These are phyloP conservation scores for Nymphalis io DNA, from an alignment of 1,140 invertebrate genomes.

Conservation along the genomic window DNA sequence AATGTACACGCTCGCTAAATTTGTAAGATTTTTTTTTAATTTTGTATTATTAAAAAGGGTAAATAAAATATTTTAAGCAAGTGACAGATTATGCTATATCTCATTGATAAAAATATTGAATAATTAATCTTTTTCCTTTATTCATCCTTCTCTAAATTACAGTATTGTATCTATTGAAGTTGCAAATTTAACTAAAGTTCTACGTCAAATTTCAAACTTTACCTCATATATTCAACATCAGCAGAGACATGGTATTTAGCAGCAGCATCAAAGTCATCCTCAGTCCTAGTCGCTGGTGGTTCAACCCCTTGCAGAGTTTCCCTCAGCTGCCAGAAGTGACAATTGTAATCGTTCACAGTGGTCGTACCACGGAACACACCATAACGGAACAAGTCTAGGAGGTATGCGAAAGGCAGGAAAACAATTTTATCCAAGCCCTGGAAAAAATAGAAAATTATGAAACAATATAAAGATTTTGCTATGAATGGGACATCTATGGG, in stretches of 20 bases:
- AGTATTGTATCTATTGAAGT: too few species aligned
- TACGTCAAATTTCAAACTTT: conserved; percentile 15
- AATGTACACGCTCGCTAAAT: too few species aligned
- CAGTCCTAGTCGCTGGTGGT: conserved; percentile 87
- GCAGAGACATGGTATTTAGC: conserved; percentile 92
- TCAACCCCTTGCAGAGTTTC: conserved; percentile 90
- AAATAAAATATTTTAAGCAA: too few species aligned
- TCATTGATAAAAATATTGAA: too few species aligned
- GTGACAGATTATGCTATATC: too few species aligned
- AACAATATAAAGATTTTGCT: neutral
- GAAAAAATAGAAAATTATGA: conserved; percentile 31
- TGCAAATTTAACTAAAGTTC: neutral
- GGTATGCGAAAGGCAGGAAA: conserved; percentile 92
- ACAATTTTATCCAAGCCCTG: conserved; percentile 92
- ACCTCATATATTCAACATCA: conserved; percentile 92
- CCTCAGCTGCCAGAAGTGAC: conserved; percentile 88
- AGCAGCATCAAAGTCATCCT: conserved; percentile 93
- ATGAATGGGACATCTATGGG: too few species aligned
- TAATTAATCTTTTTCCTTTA: too few species aligned
- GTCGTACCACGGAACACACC: conserved; percentile 90
- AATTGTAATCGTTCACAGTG: conserved; percentile 86
- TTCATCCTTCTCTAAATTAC: too few species aligned
- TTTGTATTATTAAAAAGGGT: too few species aligned
- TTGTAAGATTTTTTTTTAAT: too few species aligned
- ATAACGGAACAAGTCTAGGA: conserved; percentile 94